Evolutionary conservation across 2,888 invertebrate species (phyloP), one percentile per base, ranked within the genome.

Genomic region (Drosophila testacea): DNA sequence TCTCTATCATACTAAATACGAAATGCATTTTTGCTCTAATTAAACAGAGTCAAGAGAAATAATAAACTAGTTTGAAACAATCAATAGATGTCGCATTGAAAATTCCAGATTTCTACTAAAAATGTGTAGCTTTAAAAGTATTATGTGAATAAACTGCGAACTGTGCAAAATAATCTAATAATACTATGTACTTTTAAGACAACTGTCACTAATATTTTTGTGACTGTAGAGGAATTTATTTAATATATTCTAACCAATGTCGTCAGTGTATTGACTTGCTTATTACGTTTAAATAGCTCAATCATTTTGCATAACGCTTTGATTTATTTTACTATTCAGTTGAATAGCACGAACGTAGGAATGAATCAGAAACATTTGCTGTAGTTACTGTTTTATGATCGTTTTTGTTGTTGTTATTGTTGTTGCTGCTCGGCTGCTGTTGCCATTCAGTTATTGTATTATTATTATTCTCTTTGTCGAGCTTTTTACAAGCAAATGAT

Each of bases 251-350:
- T 46, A 77, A 65, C 69, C 73, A 67, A 63, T 61, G 27, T 63
- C 69, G 81, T 70, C 28, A 27, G 56, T 54, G 28, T 39, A 64
- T 67, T 56, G 48, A 52, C 52, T 41, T 9, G 42, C 52, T 57
- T 67, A 44, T 56, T 65, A 77, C 65, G 56, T 16, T 11, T 13
- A 13, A 46, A 16, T 56, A 36, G 27, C 46, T 56, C 44, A 46
- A 44, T 10, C 27, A 36, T 38, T 44, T 52, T 51, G 78, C 78
- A 77, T 77, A 77, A 42, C 64, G 59, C 70, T 78, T 70, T 69
- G 59, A 77, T 63, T 66, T 42, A 42, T 42, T 46, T 28, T 73
- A 69, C 63, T 69, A 44, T 54, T 57, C 54, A 34, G 34, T 47
- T 47, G 61, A 61, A 30, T 59, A 51, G 39, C 59, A 64, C 69